Conservation (phyloP, 1,140 invertebrate species). For the Teleopsis dalmanni region DNA sequence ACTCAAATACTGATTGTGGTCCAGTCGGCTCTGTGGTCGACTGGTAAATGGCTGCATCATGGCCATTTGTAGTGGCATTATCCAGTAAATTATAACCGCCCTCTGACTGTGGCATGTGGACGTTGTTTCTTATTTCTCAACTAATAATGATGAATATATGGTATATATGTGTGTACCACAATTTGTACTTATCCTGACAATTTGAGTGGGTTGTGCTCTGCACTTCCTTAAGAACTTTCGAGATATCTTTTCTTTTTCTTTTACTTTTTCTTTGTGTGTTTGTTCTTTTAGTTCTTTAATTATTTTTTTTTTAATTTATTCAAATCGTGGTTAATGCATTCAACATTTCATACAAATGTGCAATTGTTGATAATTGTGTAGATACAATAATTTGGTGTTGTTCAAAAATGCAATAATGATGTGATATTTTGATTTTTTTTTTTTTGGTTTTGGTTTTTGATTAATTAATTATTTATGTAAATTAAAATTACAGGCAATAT, state of each 20-base stretch:
- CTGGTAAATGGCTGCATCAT: slow-evolving; percentile 40
- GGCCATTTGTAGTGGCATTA: slow-evolving; percentile 22
- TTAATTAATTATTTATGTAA: neutral
- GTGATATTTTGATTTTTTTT: neutral
- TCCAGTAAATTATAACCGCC: slow-evolving; percentile 43
- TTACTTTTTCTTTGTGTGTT: neutral
- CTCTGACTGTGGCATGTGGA: slow-evolving; percentile 42
- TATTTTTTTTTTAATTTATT: neutral
- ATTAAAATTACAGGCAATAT: slow-evolving; percentile 1
- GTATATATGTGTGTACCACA: no score
- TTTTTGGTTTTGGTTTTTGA: neutral
- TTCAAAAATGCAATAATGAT: no score
- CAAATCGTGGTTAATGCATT: neutral
- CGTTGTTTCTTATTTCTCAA: no score
- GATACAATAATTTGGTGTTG: no score
- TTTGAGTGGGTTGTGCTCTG: no score
- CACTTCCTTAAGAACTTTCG: no score
- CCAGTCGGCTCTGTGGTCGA: slow-evolving; percentile 42
- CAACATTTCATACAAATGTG: neutral
- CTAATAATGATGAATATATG: no score
- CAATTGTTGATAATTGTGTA: neutral
- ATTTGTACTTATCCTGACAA: no score
- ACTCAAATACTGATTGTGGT: slow-evolving; percentile 37
- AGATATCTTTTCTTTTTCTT: neutral
- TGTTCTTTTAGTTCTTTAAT: neutral